Base-by-base conservation (phyloP, 2,113 vertebrate species). In the Muscicapa adusta region DNA sequence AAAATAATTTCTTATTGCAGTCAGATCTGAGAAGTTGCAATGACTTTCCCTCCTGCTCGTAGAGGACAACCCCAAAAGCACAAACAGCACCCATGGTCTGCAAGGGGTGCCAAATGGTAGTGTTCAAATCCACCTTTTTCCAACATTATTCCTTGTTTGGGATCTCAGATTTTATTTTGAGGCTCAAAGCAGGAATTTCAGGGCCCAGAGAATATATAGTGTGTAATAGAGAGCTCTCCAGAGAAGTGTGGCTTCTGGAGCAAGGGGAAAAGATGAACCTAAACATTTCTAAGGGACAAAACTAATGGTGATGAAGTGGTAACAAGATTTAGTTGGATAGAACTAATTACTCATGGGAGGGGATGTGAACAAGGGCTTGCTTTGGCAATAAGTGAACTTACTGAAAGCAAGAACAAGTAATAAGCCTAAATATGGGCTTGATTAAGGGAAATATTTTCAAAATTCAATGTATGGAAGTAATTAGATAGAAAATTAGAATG, bases 231-330 rank as follows among this genome's bases (percentile, higher is more conserved):
- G n/a, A 92, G 36, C 51, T 87, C 77, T 91, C 70, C 60, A 83
- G 50, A 65, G 42, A 51, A 17, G 15, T 51, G 15, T 9, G 3
- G 43, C 54, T 90, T 63, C 66, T 66, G 29, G 40, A 93, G 60
- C 38, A 38, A 75, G 48, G 43, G 14, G 24, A 92, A 90, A 93
- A 77, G 47, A n/a, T 75, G 85, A 95, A 58, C 47, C 84, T 57
- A 92, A 94, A 96, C 67, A 63, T 88, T 96, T 66, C 76, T 61
- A 87, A 76, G 36, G 76, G 48, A 38, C 50, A 85, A 76, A 89
- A 62, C 25, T 94, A 97, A 96, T 78, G 79, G 88, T 91, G 96
- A 97, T 94, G 65, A 92, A 97, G 82, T 62, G 23, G 65, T 45
- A 70, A 92, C 38, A 73, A 56, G 53, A 82, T 89, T 88, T n/a